Conservation (phyloP, 2,888 invertebrate genomes). For the Corythucha ciliata region DNA sequence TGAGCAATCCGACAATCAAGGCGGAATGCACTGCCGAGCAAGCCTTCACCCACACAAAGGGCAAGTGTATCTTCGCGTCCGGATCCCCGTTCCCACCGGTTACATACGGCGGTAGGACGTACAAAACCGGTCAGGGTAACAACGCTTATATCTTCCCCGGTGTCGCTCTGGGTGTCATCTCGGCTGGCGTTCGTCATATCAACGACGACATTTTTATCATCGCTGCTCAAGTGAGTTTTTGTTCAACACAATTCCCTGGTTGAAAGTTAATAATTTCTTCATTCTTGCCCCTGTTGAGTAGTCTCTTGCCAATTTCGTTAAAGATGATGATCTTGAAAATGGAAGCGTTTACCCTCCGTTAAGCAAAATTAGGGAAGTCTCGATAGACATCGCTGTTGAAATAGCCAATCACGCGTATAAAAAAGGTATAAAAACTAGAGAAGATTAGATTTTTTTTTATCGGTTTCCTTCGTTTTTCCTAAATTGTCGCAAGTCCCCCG, state of each 20-base stretch:
- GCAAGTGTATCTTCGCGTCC: conserved; percentile 85
- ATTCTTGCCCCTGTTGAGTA: conserved; percentile 39
- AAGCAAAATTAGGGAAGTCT: conserved; percentile 71
- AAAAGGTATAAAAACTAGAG: conserved; percentile 55
- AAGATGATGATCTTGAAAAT: conserved; percentile 64
- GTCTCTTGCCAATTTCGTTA: conserved; percentile 75
- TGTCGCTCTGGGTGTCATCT: conserved; percentile 84
- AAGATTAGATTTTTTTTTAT: not conserved
- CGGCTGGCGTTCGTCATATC: conserved; percentile 86
- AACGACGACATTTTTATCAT: conserved; percentile 87
- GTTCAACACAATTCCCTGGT: not conserved
- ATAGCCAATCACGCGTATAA: conserved; percentile 84
- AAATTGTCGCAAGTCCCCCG: not conserved
- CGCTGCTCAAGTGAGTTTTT: conserved; percentile 69
- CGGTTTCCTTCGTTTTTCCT: not conserved
- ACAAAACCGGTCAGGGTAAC: conserved; percentile 90
- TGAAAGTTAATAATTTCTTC: not conserved
- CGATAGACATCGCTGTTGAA: conserved; percentile 67
- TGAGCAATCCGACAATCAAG: conserved; percentile 95
- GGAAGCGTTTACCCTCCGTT: conserved; percentile 93
- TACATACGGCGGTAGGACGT: conserved; percentile 65
- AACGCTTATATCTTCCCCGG: conserved; percentile 98
- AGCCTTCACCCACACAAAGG: conserved; percentile 77
- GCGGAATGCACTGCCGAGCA: conserved; percentile 97
- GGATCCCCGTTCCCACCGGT: conserved; percentile 94